phyloP scores from a whole-genome alignment of 2,113 vertebrate genomes.

The Callopanchax toddi region DNA sequence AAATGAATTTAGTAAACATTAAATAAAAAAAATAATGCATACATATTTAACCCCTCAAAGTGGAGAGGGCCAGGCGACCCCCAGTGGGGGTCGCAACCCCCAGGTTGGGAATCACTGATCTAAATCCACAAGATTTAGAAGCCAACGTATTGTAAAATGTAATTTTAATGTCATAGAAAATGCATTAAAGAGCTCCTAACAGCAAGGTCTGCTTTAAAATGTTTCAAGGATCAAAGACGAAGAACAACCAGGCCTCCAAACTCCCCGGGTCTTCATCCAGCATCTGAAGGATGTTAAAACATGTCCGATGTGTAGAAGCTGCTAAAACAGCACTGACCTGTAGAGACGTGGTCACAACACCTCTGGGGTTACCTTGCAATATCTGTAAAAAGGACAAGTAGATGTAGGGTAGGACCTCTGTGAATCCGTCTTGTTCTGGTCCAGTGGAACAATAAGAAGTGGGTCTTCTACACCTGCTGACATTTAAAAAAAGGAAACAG shows the following conservation, averaged over 20 bases:
- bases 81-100: too few relatives aligned
- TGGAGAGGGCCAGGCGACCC: too few relatives aligned
- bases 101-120: too few relatives aligned
- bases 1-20: too few relatives aligned
- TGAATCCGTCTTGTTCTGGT: background rate
- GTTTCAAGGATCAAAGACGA: background rate
- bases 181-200: too few relatives aligned
- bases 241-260: background rate
- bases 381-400: slow-evolving; percentile 1
- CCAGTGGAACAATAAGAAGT: background rate
- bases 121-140: too few relatives aligned
- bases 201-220: background rate
- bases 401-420: background rate
- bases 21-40: too few relatives aligned
- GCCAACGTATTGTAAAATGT: background rate
- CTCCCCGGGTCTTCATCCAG: background rate
- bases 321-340: background rate
- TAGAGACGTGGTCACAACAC: background rate
- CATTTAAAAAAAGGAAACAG: background rate
- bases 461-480: background rate
- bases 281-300: background rate
- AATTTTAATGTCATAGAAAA: background rate
- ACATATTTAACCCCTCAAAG: too few relatives aligned
- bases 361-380: background rate
- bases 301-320: background rate